Conservation (phyloP, 2,113 vertebrate genomes). For the Emydura subglobosa region DNA sequence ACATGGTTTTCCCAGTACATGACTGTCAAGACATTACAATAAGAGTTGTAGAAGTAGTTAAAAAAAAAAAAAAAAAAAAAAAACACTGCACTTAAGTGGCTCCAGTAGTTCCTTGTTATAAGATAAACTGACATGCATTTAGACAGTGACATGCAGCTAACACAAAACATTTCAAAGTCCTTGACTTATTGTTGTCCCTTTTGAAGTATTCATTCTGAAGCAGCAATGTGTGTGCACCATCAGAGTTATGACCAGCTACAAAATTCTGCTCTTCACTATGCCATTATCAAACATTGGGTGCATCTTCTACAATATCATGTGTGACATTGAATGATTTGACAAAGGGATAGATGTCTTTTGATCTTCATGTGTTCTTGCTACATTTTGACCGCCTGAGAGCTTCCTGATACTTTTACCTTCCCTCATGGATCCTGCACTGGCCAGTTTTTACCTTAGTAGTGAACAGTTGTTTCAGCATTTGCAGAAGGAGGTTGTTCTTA, state of each 20-base stretch:
- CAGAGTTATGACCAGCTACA: constrained; percentile 55
- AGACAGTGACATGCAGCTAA: constrained; percentile 64
- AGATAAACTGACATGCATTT: constrained; percentile 66
- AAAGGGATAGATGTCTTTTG: constrained; percentile 62
- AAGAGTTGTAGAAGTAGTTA: constrained; percentile 63
- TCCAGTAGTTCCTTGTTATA: constrained; percentile 48
- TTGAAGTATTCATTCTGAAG: constrained; percentile 59
- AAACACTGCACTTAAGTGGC: not conserved
- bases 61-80: constrained; percentile 47
- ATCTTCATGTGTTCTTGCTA: constrained; percentile 64
- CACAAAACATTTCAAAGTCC: constrained; percentile 63
- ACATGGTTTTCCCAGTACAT: constrained; percentile 56
- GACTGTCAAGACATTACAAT: constrained; percentile 61
- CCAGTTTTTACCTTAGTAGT: constrained; percentile 62
- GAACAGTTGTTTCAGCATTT: constrained; percentile 26
- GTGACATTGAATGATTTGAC: constrained; percentile 32
- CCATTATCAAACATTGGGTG: not conserved
- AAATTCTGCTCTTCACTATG: constrained; percentile 42
- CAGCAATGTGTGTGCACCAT: constrained; percentile 40
- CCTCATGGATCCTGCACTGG: not conserved
- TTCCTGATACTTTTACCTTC: constrained; percentile 62
- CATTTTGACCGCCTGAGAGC: constrained; percentile 57
- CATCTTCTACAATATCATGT: constrained; percentile 58
- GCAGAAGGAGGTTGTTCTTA: not conserved
- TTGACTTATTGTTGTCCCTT: constrained; percentile 61